phyloP scores from a whole-genome alignment of 2,797 vertebrate species.

The Sphaeramia orbicularis region DNA sequence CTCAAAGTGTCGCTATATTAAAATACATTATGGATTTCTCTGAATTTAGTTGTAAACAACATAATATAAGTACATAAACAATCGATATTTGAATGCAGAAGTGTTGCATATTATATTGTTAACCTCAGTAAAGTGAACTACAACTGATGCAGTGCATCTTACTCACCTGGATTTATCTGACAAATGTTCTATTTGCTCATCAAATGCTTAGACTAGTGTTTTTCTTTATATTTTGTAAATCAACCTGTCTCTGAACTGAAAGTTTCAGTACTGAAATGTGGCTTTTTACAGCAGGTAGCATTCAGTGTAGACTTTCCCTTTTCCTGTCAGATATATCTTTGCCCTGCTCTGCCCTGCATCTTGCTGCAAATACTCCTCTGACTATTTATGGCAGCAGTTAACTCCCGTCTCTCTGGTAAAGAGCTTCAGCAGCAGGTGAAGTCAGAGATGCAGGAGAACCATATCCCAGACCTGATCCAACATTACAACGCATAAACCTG shows the following conservation, averaged over 20 bases:
- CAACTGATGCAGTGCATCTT: no score
- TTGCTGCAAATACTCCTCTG: slow-evolving; percentile 59
- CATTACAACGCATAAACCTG: slow-evolving; percentile 69
- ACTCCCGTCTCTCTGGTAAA: slow-evolving; percentile 81
- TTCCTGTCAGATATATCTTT: slow-evolving; percentile 75
- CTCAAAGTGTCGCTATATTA: no score
- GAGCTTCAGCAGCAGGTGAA: slow-evolving; percentile 83
- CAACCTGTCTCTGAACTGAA: slow-evolving; percentile 48
- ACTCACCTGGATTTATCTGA: no score
- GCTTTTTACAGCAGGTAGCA: slow-evolving; percentile 68
- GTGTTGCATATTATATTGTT: no score
- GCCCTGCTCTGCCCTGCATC: slow-evolving; percentile 57
- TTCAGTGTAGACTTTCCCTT: slow-evolving; percentile 63
- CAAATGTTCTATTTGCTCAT: no score
- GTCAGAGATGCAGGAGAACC: slow-evolving; percentile 69
- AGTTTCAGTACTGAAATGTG: slow-evolving; percentile 35
- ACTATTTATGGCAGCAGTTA: slow-evolving; percentile 82
- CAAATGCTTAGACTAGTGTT: no score
- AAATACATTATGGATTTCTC: no score
- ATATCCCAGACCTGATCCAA: slow-evolving; percentile 75
- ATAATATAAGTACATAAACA: no score
- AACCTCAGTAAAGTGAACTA: no score
- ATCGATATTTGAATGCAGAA: no score
- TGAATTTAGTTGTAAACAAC: no score
- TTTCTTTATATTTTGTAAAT: slow-evolving; percentile 36